Evolutionary conservation across 2,888 invertebrate species (phyloP).

Genomic region (Ecliptopera silaceata): DNA sequence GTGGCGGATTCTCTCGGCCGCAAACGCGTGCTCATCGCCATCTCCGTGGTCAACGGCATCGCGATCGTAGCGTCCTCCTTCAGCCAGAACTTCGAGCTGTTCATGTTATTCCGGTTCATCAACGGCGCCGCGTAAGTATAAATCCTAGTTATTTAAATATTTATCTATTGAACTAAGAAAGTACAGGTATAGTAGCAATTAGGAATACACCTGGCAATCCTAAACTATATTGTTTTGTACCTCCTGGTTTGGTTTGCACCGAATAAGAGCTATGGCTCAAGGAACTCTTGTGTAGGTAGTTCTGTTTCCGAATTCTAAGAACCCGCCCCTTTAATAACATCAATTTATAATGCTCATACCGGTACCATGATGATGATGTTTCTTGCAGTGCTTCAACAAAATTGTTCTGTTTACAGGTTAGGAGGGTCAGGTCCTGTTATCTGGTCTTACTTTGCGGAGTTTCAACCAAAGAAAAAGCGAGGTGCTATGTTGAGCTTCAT

Average conservation of each 20-base stretch:
- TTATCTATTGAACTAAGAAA: too few relatives aligned
- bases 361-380: too few relatives aligned
- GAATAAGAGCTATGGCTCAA: too few relatives aligned
- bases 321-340: too few relatives aligned
- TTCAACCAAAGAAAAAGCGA: constrained; percentile 94
- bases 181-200: too few relatives aligned
- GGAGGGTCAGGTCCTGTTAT: constrained; percentile 96
- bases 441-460: constrained; percentile 97
- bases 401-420: constrained; percentile 80
- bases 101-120: constrained; percentile 94
- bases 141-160: too few relatives aligned
- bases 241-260: too few relatives aligned
- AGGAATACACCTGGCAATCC: too few relatives aligned
- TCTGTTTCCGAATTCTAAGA: too few relatives aligned
- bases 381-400: not conserved
- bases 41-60: constrained; percentile 94
- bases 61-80: constrained; percentile 96
- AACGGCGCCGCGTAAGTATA: constrained; percentile 96
- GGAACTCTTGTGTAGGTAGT: too few relatives aligned
- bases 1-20: constrained; percentile 95
- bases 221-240: too few relatives aligned
- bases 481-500: constrained; percentile 96
- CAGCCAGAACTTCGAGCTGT: constrained; percentile 93
- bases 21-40: constrained; percentile 93
- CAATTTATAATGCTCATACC: too few relatives aligned